Conservation (phyloP, 1,140 invertebrate species). For the Cotesia vestalis region DNA sequence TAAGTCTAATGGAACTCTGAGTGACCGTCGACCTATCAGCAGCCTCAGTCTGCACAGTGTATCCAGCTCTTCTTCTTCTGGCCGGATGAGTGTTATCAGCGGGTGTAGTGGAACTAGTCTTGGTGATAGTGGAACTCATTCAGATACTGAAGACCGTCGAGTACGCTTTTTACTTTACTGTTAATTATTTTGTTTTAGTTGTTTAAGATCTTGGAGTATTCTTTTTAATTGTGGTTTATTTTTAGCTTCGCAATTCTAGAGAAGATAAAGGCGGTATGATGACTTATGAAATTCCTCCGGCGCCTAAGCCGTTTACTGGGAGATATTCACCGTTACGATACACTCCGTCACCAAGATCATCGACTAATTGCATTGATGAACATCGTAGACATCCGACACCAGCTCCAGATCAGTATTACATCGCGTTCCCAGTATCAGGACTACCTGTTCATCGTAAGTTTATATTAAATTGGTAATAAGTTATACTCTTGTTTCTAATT, state of each 20-base stretch:
- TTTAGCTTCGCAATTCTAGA: constrained; percentile 51
- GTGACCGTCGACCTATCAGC: constrained; percentile 72
- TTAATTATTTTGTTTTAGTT: constrained; percentile 5
- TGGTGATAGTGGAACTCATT: constrained; percentile 84
- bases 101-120: constrained; percentile 78
- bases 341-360: constrained; percentile 46
- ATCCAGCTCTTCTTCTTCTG: constrained; percentile 79
- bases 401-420: constrained; percentile 62
- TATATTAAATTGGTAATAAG: no score
- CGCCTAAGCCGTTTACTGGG: constrained; percentile 59
- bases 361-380: constrained; percentile 49
- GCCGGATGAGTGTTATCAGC: constrained; percentile 79
- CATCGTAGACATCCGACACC: constrained; percentile 40
- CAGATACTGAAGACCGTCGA: constrained; percentile 80
- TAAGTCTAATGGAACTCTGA: constrained; percentile 47
- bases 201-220: neutral
- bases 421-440: constrained; percentile 67
- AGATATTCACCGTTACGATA: constrained; percentile 51
- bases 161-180: constrained; percentile 56
- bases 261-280: constrained; percentile 56
- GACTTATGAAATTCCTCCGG: constrained; percentile 63
- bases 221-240: neutral
- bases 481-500: no score
- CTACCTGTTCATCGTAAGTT: constrained; percentile 62
- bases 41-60: constrained; percentile 78